Conservation (phyloP, 1,140 invertebrate genomes). For the Calosoma granatense region DNA sequence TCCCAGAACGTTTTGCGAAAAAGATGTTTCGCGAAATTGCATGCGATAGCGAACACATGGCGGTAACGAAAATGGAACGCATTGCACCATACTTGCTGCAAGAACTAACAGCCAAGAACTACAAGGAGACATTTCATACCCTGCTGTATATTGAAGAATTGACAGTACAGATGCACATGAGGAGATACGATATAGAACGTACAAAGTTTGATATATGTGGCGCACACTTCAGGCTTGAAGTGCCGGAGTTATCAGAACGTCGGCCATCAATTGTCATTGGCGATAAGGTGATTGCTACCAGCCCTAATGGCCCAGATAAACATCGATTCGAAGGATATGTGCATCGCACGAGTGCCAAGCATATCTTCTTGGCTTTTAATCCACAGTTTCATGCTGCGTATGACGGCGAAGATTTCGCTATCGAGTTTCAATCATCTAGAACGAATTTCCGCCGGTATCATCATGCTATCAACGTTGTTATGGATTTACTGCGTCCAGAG, state of each 20-base stretch:
- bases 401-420: slow-evolving; percentile 29
- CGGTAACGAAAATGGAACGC: slow-evolving; percentile 30
- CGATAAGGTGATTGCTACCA: slow-evolving; percentile 53
- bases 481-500: slow-evolving; percentile 24
- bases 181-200: slow-evolving; percentile 56
- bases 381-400: slow-evolving; percentile 28
- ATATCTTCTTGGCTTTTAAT: slow-evolving; percentile 30
- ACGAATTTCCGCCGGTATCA: slow-evolving; percentile 22
- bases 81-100: slow-evolving; percentile 39
- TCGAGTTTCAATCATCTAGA: slow-evolving; percentile 20
- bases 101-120: slow-evolving; percentile 43
- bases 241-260: slow-evolving; percentile 71
- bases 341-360: slow-evolving; percentile 26
- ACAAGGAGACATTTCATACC: slow-evolving; percentile 53
- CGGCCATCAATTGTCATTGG: slow-evolving; percentile 75
- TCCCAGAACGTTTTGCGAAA: slow-evolving; percentile 47
- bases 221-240: slow-evolving; percentile 62
- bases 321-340: slow-evolving; percentile 26
- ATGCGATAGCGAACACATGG: neutral
- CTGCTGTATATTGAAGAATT: slow-evolving; percentile 75
- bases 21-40: slow-evolving; percentile 22
- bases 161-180: slow-evolving; percentile 48
- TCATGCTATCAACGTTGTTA: slow-evolving; percentile 24
- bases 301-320: neutral
- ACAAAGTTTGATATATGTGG: slow-evolving; percentile 49